Conservation (phyloP, 2,888 invertebrate genomes). For the Rhyacophila evoluta region DNA sequence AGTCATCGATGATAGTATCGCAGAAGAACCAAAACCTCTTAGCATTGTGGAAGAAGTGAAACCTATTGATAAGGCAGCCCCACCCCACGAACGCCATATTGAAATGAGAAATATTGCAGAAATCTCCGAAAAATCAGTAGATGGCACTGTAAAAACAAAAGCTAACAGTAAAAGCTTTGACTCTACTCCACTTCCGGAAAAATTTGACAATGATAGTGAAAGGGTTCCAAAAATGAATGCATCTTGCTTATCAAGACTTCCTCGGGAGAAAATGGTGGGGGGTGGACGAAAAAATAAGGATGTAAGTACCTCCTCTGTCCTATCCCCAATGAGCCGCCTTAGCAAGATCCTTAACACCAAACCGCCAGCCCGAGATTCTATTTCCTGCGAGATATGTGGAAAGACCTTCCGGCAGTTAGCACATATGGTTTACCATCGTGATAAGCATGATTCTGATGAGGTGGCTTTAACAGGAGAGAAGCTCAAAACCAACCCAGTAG, state of each 20-base stretch:
- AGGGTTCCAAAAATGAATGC: not conserved
- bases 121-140: not conserved
- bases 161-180: not conserved
- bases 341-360: conserved; percentile 56
- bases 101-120: not conserved
- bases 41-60: too few species aligned
- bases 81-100: too few species aligned
- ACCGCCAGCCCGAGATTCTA: conserved; percentile 35
- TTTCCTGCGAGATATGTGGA: conserved; percentile 66
- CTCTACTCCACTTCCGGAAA: not conserved
- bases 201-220: not conserved
- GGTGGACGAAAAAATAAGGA: conserved; percentile 23
- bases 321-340: conserved; percentile 57
- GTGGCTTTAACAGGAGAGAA: not conserved
- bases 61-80: too few species aligned
- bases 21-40: too few species aligned
- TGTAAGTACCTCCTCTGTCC: not conserved
- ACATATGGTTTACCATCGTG: conserved; percentile 64
- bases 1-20: not conserved
- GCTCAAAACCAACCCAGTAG: not conserved
- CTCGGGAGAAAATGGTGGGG: conserved; percentile 38
- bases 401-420: conserved; percentile 67
- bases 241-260: not conserved
- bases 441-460: conserved; percentile 36
- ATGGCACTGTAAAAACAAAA: not conserved